These are phyloP conservation scores for Vipera ursinii DNA, from an alignment of 2,797 vertebrate species.

Conservation along the genomic window DNA sequence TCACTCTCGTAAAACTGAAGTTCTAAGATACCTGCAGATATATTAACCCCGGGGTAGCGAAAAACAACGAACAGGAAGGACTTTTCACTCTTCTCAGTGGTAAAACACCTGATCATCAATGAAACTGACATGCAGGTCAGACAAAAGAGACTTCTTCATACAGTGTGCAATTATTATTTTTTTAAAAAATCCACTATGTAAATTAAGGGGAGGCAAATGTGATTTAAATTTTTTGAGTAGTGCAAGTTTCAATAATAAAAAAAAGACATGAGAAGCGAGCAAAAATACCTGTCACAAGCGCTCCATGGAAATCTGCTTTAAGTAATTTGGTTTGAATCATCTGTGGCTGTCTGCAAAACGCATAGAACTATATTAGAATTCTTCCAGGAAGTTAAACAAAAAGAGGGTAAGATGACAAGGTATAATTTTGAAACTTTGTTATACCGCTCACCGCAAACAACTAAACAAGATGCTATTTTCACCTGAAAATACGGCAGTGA, in stretches of 20 bases:
- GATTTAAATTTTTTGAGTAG: neutral
- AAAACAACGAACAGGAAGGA: neutral
- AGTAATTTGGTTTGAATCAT: slow-evolving; percentile 86
- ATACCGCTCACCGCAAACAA: neutral
- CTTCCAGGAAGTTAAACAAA: neutral
- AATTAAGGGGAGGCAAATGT: neutral
- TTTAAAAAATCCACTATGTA: neutral
- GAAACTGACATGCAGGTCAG: neutral
- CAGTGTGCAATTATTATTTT: neutral
- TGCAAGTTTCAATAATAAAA: neutral
- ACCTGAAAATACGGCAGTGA: neutral
- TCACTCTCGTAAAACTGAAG: neutral
- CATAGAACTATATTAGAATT: neutral
- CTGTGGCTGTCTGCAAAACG: slow-evolving; percentile 72
- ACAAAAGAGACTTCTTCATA: neutral
- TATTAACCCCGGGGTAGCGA: neutral
- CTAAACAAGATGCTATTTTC: neutral
- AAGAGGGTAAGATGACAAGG: neutral
- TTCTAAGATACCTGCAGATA: neutral
- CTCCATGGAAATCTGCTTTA: slow-evolving; percentile 94
- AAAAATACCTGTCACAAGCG: slow-evolving; percentile 81
- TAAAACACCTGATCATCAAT: neutral
- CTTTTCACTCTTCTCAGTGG: neutral
- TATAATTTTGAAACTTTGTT: neutral
- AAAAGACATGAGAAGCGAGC: accelerated